phyloP scores from a whole-genome alignment of 2,888 invertebrate genomes.

The Pecten maximus region DNA sequence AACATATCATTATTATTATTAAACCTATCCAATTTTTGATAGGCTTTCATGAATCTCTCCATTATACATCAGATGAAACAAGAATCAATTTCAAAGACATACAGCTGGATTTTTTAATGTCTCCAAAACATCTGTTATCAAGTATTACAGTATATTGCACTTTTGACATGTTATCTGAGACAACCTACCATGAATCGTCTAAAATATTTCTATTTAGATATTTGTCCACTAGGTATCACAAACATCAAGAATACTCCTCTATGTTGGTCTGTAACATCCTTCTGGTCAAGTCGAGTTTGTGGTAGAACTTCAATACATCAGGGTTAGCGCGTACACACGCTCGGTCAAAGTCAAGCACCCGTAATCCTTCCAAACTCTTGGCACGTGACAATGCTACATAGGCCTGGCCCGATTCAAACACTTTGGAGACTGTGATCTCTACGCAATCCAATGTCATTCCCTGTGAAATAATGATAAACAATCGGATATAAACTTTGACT shows the following conservation, averaged over 20 bases:
- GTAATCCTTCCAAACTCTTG: slow-evolving; percentile 91
- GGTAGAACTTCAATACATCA: slow-evolving; percentile 91
- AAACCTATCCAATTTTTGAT: too few species aligned
- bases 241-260: slow-evolving; percentile 57
- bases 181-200: too few species aligned
- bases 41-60: too few species aligned
- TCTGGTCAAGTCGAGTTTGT: slow-evolving; percentile 69
- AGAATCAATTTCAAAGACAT: too few species aligned
- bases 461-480: slow-evolving; percentile 84
- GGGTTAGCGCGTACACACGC: slow-evolving; percentile 95
- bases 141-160: too few species aligned
- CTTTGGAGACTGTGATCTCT: slow-evolving; percentile 94
- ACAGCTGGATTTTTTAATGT: too few species aligned
- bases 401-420: slow-evolving; percentile 97
- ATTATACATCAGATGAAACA: too few species aligned
- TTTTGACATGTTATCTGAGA: too few species aligned
- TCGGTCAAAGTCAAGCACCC: slow-evolving; percentile 93
- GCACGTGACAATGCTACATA: slow-evolving; percentile 97
- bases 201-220: background rate
- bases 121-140: too few species aligned
- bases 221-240: background rate
- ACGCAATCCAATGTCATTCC: slow-evolving; percentile 97
- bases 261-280: slow-evolving; percentile 66
- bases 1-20: too few species aligned
- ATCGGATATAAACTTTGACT: background rate